Percentiles rank a stretch among this genome's conserved stretches.
Evolutionary conservation across 2,888 invertebrate species (phyloP).

Genomic region (Euphydryas editha): DNA sequence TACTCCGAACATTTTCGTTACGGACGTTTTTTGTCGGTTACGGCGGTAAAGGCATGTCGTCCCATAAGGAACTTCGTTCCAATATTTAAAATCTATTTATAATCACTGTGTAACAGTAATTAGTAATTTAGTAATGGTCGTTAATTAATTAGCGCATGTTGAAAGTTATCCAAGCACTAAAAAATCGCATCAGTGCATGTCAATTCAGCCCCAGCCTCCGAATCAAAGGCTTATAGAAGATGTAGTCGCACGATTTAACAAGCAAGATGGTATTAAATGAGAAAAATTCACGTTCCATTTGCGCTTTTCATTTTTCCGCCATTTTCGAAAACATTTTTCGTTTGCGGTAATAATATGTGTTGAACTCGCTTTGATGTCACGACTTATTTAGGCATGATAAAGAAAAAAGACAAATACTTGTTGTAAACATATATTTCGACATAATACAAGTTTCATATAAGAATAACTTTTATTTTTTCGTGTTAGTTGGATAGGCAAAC

Average conservation of each 20-base stretch:
- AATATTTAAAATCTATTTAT: not conserved
- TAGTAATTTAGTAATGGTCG: not conserved
- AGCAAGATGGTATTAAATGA: not conserved
- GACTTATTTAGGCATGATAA: not conserved
- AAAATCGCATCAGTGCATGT: not conserved
- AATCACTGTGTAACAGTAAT: not conserved
- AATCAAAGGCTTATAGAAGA: not conserved
- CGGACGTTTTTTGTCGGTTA: too few species aligned
- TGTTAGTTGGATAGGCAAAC: too few species aligned
- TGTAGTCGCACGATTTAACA: not conserved
- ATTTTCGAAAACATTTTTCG: not conserved
- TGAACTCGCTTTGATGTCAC: not conserved
- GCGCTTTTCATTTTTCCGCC: not conserved
- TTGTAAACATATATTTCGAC: not conserved
- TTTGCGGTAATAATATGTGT: not conserved
- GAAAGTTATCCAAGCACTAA: conserved; percentile 2
- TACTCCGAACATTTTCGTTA: too few species aligned
- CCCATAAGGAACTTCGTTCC: too few species aligned
- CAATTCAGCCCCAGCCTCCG: not conserved
- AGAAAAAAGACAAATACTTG: too few species aligned
- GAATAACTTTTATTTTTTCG: too few species aligned
- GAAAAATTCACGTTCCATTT: conserved; percentile 5
- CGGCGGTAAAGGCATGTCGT: too few species aligned
- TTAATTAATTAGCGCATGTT: not conserved
- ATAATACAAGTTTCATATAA: too few species aligned